Evolutionary conservation across 2,113 vertebrate species (phyloP).

Genomic region (Ptyas mucosa): DNA sequence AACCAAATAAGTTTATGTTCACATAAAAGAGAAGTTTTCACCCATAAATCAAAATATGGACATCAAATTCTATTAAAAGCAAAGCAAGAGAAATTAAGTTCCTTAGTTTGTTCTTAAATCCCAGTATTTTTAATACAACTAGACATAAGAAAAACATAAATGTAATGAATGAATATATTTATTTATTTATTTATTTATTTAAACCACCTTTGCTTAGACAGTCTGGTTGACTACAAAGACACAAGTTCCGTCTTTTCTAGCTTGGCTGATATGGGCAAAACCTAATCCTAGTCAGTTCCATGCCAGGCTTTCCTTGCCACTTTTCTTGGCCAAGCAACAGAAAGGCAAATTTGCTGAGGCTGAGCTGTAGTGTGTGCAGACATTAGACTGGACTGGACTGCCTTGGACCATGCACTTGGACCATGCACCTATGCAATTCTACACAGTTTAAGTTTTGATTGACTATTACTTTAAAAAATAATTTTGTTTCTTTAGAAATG

Average conservation of each 20-base stretch:
- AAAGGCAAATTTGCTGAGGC: neutral
- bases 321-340: neutral
- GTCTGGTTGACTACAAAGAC: neutral
- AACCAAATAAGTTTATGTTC: neutral
- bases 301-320: neutral
- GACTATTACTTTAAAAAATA: neutral
- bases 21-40: neutral
- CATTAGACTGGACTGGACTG: neutral
- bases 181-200: too few species aligned
- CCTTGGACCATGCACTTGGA: too few species aligned
- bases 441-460: neutral
- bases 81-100: neutral
- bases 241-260: neutral
- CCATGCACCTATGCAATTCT: neutral
- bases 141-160: neutral
- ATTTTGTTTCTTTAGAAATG: neutral
- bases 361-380: neutral
- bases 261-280: neutral
- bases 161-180: neutral
- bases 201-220: neutral
- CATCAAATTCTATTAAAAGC: neutral
- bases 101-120: neutral
- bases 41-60: neutral
- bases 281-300: neutral
- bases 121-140: neutral